phyloP scores from a whole-genome alignment of 23 tunicate genomes.

The Corella eumyota region DNA sequence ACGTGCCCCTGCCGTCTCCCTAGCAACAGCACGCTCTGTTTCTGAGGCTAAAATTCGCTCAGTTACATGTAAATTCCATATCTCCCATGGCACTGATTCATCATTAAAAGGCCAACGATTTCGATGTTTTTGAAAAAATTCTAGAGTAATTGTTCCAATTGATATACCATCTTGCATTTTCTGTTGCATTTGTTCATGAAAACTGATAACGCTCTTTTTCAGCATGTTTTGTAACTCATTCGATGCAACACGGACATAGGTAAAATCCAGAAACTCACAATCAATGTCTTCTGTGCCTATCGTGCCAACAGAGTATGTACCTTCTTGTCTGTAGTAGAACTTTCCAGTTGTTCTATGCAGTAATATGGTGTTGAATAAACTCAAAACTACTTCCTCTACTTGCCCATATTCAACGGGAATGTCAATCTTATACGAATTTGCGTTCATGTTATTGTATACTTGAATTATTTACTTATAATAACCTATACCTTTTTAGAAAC shows the following conservation, averaged over 20 bases:
- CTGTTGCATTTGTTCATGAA: constrained; percentile 45
- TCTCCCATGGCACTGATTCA: constrained; percentile 83
- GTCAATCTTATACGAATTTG: constrained; percentile 50
- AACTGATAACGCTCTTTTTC: constrained; percentile 29
- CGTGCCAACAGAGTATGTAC: constrained; percentile 60
- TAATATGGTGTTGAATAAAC: constrained; percentile 52
- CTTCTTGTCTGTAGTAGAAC: constrained; percentile 49
- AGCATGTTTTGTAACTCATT: constrained; percentile 22
- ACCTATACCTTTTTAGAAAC: too few relatives aligned
- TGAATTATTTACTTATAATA: too few relatives aligned
- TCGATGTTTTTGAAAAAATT: constrained; percentile 70
- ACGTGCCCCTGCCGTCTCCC: constrained; percentile 27
- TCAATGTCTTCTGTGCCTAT: constrained; percentile 78
- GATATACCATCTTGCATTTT: constrained; percentile 22
- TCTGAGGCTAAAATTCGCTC: constrained; percentile 38
- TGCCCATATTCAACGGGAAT: constrained; percentile 49
- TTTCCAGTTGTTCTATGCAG: constrained; percentile 80
- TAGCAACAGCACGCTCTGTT: constrained; percentile 20
- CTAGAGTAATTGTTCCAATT: constrained; percentile 57
- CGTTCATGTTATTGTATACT: too few relatives aligned
- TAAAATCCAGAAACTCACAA: constrained; percentile 76
- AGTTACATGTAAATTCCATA: constrained; percentile 64
- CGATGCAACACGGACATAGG: constrained; percentile 58
- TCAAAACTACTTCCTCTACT: constrained; percentile 74
- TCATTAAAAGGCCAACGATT: constrained; percentile 53